Conservation (phyloP, 64 coral and sea anemone genomes). For the Montipora efflorescens region DNA sequence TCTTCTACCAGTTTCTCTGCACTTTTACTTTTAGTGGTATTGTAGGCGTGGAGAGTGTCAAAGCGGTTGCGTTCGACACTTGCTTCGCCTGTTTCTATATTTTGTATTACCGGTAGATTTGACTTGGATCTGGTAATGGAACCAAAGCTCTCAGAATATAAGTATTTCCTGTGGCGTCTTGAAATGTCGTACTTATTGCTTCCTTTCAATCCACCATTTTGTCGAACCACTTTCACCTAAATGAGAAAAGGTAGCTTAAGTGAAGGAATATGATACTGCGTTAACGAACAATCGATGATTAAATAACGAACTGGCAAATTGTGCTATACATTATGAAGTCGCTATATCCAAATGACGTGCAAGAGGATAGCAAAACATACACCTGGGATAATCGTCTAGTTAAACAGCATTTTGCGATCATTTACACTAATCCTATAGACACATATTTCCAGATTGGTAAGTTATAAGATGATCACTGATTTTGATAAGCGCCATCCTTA, state of each 20-base stretch:
- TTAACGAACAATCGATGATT: too few relatives aligned
- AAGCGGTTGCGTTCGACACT: not conserved
- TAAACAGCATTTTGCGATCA: too few relatives aligned
- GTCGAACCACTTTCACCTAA: not conserved
- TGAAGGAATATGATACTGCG: too few relatives aligned
- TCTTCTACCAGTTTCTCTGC: not conserved
- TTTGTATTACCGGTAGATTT: conserved; percentile 5
- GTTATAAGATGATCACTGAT: too few relatives aligned
- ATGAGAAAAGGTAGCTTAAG: not conserved
- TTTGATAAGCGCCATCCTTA: too few relatives aligned
- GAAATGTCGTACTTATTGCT: conserved; percentile 28
- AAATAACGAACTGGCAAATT: too few relatives aligned
- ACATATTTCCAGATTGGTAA: too few relatives aligned
- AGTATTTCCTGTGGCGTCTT: not conserved
- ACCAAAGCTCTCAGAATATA: not conserved
- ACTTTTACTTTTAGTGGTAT: not conserved
- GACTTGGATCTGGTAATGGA: conserved; percentile 1
- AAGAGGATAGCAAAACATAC: too few relatives aligned
- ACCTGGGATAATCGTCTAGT: too few relatives aligned
- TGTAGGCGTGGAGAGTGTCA: not conserved
- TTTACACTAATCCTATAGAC: too few relatives aligned
- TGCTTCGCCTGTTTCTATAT: not conserved
- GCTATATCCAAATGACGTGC: too few relatives aligned
- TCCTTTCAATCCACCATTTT: not conserved
- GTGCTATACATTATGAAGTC: too few relatives aligned